Evolutionary conservation across 2,797 vertebrate species (phyloP), one percentile per base, ranked within the genome.

Genomic region (Gobionotothen gibberifrons): DNA sequence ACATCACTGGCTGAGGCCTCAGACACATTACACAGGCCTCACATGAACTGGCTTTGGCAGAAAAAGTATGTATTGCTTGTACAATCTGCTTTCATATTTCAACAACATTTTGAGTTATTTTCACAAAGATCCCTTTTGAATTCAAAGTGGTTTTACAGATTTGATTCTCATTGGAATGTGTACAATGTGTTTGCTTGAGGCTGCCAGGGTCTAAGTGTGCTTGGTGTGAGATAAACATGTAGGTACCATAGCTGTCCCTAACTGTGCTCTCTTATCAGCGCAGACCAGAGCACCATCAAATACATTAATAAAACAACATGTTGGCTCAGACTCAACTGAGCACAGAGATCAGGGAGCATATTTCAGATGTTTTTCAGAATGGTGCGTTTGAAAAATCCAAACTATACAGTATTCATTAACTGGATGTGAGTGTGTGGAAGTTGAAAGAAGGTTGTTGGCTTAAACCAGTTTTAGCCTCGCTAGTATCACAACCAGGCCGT

Each of bases 201-300:
- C 84, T 58, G 61, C 70, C 43, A 4, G 81, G 57, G 65, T 77
- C 3, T 42, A 43, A 67, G 70, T 46, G 68, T 82, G 84, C 61
- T 26, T 66, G 69, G 39, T 60, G 53, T 55, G 65, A 84, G 87
- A 86, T 90, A 89, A 83, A 83, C 56, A 76, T 54, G 63, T 67
- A 78, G 84, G 80, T 86, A 71, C 46, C 43, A 64, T 11, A 56
- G 64, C 78, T 42, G 46, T 69, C 55, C 69, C 46, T 62, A 58
- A 82, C 74, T 64, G 54, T 42, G 58, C 58, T 43, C 46, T 47
- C 85, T 88, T 87, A 91, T 91, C 88, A 84, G 82, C 9, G 36
- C 68, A 43, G 21, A 70, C 69, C 84, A 89, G 85, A 85, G 72
- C 68, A 0, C 61, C 74, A 77, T 78, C 75, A 81, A 83, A 80